Percentiles rank a stretch among this genome's conserved stretches.
phyloP scores from a whole-genome alignment of 2,888 invertebrate species.

The Conomelus anceps region DNA sequence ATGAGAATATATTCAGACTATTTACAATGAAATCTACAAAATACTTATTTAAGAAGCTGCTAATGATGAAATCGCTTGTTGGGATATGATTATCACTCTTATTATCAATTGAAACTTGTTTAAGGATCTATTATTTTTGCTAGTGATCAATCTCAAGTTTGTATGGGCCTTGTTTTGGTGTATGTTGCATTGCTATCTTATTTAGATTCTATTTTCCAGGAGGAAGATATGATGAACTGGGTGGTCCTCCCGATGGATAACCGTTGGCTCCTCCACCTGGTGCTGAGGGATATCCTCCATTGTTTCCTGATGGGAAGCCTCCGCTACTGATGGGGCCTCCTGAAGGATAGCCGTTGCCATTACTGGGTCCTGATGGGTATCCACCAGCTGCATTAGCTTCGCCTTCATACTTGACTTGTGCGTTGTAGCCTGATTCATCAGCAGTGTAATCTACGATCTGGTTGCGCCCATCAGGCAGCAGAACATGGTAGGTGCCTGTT shows the following conservation, averaged over 20 bases:
- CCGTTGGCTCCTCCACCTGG: not conserved
- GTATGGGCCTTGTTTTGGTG: no score
- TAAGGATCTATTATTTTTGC: no score
- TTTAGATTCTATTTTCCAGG: not conserved
- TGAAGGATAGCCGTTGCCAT: not conserved
- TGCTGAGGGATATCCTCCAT: not conserved
- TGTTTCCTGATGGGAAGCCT: not conserved
- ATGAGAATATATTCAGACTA: no score
- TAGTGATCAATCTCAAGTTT: no score
- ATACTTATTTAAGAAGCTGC: no score
- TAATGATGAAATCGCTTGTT: no score
- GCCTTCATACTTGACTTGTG: slow-evolving; percentile 35
- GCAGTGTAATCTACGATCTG: slow-evolving; percentile 35
- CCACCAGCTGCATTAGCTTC: slow-evolving; percentile 31
- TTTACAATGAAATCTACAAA: no score
- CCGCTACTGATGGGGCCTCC: not conserved
- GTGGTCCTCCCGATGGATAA: slow-evolving; percentile 5
- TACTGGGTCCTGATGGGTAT: not conserved
- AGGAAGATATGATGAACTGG: slow-evolving; percentile 5
- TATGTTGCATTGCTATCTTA: not conserved
- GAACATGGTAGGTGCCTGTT: slow-evolving; percentile 32
- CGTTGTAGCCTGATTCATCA: slow-evolving; percentile 34
- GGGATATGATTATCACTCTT: no score
- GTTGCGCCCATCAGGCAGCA: slow-evolving; percentile 34
- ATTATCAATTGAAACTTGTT: no score